phyloP scores from a whole-genome alignment of 2,888 invertebrate species.

The Dichetophora obliterata region DNA sequence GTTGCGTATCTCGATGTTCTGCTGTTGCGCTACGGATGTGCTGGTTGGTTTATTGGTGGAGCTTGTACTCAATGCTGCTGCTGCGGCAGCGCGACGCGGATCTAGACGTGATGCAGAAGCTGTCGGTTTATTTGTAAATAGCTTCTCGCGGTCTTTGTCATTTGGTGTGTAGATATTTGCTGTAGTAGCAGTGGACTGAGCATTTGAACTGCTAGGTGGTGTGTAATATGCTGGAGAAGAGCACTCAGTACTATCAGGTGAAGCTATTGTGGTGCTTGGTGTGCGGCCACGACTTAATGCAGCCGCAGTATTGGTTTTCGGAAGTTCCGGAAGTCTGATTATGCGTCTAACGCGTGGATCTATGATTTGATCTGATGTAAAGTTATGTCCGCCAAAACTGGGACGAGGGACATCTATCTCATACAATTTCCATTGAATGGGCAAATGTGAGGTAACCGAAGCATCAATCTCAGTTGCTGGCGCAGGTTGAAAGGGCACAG shows the following conservation, averaged over 20 bases:
- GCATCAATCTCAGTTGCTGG: conserved; percentile 91
- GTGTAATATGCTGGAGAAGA: conserved; percentile 51
- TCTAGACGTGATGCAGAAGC: conserved; percentile 57
- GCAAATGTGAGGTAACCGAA: conserved; percentile 82
- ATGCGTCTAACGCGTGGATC: conserved; percentile 81
- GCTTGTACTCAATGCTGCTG: conserved; percentile 19
- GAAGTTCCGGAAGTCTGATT: conserved; percentile 75
- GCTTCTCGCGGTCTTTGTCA: neutral
- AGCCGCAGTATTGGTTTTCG: conserved; percentile 51
- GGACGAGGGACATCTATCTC: conserved; percentile 79
- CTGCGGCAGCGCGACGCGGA: conserved; percentile 62
- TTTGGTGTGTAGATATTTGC: neutral
- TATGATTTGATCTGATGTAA: conserved; percentile 77
- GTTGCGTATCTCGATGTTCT: conserved; percentile 74
- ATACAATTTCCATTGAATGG: conserved; percentile 77
- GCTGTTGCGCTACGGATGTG: conserved; percentile 59
- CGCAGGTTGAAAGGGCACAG: conserved; percentile 84
- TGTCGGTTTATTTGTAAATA: neutral
- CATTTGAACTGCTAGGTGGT: conserved; percentile 50
- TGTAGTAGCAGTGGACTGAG: neutral
- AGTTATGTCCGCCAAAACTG: conserved; percentile 79
- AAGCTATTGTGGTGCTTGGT: conserved; percentile 55
- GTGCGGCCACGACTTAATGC: conserved; percentile 50
- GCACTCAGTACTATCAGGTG: conserved; percentile 56
- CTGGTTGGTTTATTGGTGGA: conserved; percentile 28